A percentile compares a stretch with the other conserved stretches of the same genome.
Conservation (phyloP, 1,140 invertebrate genomes). For the Drosophila suzukii region DNA sequence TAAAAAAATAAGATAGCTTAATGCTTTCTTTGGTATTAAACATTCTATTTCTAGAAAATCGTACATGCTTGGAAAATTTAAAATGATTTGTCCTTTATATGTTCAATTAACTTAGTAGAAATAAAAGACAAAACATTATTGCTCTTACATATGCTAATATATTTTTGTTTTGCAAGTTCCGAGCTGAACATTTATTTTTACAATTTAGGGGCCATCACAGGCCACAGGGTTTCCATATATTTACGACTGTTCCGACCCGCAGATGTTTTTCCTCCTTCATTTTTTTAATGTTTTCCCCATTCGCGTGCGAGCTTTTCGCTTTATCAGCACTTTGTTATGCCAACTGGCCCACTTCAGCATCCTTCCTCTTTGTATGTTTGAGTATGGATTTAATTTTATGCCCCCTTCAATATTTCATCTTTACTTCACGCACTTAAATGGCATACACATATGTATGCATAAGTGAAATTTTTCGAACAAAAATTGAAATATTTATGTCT, state of each 20-base stretch:
- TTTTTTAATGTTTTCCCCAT: conserved; percentile 43
- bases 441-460: conserved; percentile 38
- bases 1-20: too few relatives aligned
- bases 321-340: conserved; percentile 78
- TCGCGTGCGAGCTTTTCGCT: conserved; percentile 63
- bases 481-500: conserved; percentile 80
- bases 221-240: conserved; percentile 41
- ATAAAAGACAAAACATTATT: background rate
- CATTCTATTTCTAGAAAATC: too few relatives aligned
- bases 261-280: conserved; percentile 51
- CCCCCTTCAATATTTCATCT: conserved; percentile 67
- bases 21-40: too few relatives aligned
- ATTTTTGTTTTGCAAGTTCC: conserved; percentile 10
- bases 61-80: background rate
- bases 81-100: too few relatives aligned
- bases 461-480: conserved; percentile 59
- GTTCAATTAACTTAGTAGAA: background rate
- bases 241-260: conserved; percentile 45
- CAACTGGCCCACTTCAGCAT: conserved; percentile 20
- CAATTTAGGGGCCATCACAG: conserved; percentile 34
- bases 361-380: conserved; percentile 28
- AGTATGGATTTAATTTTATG: conserved; percentile 76
- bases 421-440: conserved; percentile 42
- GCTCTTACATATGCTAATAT: background rate
- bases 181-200: conserved; percentile 61